Base-by-base conservation (phyloP, 2,797 vertebrate genomes). In the Cottoperca gobio region DNA sequence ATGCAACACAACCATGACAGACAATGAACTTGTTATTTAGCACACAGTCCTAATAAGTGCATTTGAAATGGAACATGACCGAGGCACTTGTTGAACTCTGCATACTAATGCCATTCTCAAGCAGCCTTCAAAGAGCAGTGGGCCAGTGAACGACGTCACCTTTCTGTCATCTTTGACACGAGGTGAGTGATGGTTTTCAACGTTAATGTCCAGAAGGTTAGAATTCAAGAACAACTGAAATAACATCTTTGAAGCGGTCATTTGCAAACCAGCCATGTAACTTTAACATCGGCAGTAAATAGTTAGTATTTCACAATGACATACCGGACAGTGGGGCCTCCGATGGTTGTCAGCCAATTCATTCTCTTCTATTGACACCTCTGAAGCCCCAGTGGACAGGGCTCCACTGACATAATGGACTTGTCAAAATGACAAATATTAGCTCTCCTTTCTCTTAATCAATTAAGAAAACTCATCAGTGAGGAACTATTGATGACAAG, bases 401-500 rank as follows among this genome's bases (percentile, higher is more conserved):
- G 72, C 77, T 66, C 78, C 83, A 39, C 35, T 57, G 70, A 82
- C 64, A 73, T 91, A 91, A 93, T 90, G 85, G 88, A 85, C 75
- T 45, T 91, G 90, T 93, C 89, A 91, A 84, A 89, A 90, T 91
- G 89, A 93, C 83, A 88, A 92, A 93, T 94, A 92, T 91, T 88
- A 90, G 80, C 81, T 64, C 77, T 87, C 54, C 64, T 68, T 76
- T 84, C 75, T 71, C 62, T 80, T 72, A 83, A 84, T 89, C 89
- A 90, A 90, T 92, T 90, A 88, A 81, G 84, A 87, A 90, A 92
- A 86, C 75, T 37, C 79, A 82, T 92, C 90, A 87, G 90, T 90
- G 54, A 67, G 40, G 63, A 74, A 63, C 55, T 77, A 90, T 87
- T 55, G 80, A 85, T 68, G 81, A 79, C 73, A 77, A 43, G 50